Base-by-base conservation (phyloP, 2,888 invertebrate species). In the Metellina segmentata region DNA sequence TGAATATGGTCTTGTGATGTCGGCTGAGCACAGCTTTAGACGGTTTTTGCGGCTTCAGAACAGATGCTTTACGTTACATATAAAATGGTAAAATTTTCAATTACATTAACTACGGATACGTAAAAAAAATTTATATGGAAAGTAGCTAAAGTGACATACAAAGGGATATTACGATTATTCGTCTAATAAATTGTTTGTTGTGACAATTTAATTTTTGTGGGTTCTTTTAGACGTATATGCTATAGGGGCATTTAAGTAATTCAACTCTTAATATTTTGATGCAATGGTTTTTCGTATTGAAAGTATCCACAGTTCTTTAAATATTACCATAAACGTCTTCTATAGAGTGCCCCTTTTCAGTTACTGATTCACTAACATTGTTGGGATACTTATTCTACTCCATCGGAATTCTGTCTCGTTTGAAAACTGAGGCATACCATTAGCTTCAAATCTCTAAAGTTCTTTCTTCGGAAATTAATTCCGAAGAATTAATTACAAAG, bases 391-490 rank as follows among this genome's bases (percentile, higher is more conserved):
- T 85, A 11, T 48, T 70, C 51, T 11, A 61, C 16, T 61, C 69
- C 75, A 85, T 75, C 61, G 69, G 61, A 16, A 77, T 61, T 85
- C 75, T n/a, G 48, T 85, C 7, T 61, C 48, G 1, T 75, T 61
- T 75, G 74, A 53, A 69, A 20, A 85, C 75, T 85, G 75, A 53
- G 48, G 16, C 20, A 61, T 75, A 85, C 75, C 85, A 85, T 85
- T 85, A 85, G 85, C 61, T 75, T 75, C 49, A 48, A 48, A 85
- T 53, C 11, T 52, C 13, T 11, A 16, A 77, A 72, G 19, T 71
- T 82, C 71, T 75, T 85, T 85, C 75, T 85, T 20, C n/a, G 81
- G 69, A 69, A 20, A 69, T 69, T 85, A 53, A 85, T 85, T 61
- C 61, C 70, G 53, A 16, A 48, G 75, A 69, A 85, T 85, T 49